Evolutionary conservation across 2,888 invertebrate species (phyloP), one percentile per base, ranked within the genome.

Genomic region (Thecophora atra): DNA sequence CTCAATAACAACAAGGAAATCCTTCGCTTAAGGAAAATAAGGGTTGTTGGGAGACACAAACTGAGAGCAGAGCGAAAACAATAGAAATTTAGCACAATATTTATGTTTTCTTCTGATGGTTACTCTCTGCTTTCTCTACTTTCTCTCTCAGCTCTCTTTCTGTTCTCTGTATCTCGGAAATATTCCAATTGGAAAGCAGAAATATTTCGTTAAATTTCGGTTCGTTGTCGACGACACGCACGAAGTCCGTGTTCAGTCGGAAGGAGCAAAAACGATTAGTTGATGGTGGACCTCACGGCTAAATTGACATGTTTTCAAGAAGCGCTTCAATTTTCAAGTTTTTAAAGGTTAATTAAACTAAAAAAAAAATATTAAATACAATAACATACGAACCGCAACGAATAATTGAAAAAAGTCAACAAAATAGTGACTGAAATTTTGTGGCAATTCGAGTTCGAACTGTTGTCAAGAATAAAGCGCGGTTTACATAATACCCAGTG

Each of bases 201-300:
- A 17, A 30, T 19, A 37, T 54, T 42, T 63, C 64, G 42, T 47
- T 15, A 0, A 64, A 15, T 15, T 28, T 15, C 26, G 19, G 64
- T 64, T 17, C 26, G 37, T 30, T 11, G 13, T 37, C 15, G 52
- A 30, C 63, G 63, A 24, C 63, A 37, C 37, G 44, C 42, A 42
- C 68, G 68, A 58, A 30, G 15, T 73, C 71, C 62, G 71, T 58
- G 71, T 69, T 72, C 15, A 54, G 65, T 71, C 71, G 64, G 66
- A 42, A 51, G 76, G 76, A 76, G 79, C 80, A 81, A 82, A 82
- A 82, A 79, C 79, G 81, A 82, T 86, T 83, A 86, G 86, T 86
- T 83, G 81, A 83, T 84, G 83, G 84, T 84, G 82, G 83, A 85
- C 85, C 82, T 80, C 83, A 81, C 80, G 81, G 83, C 80, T 80